Evolutionary conservation across 2,797 vertebrate genomes (phyloP).

Genomic region (Margarornis squamiger): DNA sequence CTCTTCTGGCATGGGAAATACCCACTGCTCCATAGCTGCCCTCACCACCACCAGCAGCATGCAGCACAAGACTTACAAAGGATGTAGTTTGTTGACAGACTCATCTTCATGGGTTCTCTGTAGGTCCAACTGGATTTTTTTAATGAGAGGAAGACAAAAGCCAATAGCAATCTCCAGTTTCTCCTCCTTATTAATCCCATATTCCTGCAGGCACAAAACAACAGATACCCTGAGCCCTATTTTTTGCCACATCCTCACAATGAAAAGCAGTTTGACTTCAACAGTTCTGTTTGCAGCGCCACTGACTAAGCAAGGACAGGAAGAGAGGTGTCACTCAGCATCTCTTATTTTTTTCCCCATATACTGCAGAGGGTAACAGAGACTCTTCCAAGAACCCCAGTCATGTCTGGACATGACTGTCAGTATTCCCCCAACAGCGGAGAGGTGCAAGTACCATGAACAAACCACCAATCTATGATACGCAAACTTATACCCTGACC

Average conservation of each 20-base stretch:
- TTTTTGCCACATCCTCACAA: neutral
- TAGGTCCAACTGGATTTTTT: constrained; percentile 94
- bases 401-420: neutral
- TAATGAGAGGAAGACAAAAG: constrained; percentile 94
- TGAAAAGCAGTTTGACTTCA: neutral
- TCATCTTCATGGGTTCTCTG: constrained; percentile 98
- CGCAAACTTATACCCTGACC: neutral
- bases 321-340: neutral
- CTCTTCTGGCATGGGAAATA: neutral
- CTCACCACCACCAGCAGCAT: constrained; percentile 18
- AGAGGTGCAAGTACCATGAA: neutral
- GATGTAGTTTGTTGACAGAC: constrained; percentile 97
- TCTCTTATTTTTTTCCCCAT: neutral
- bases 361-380: neutral
- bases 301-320: neutral
- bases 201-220: constrained; percentile 83
- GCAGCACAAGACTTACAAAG: constrained; percentile 83
- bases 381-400: neutral
- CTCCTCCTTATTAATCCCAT: constrained; percentile 92
- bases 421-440: neutral
- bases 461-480: neutral
- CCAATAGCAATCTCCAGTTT: constrained; percentile 96
- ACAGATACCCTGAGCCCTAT: neutral
- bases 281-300: neutral
- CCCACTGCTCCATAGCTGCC: neutral